Evolutionary conservation across 2,113 vertebrate genomes (phyloP).

Genomic region (Tetrao urogallus): DNA sequence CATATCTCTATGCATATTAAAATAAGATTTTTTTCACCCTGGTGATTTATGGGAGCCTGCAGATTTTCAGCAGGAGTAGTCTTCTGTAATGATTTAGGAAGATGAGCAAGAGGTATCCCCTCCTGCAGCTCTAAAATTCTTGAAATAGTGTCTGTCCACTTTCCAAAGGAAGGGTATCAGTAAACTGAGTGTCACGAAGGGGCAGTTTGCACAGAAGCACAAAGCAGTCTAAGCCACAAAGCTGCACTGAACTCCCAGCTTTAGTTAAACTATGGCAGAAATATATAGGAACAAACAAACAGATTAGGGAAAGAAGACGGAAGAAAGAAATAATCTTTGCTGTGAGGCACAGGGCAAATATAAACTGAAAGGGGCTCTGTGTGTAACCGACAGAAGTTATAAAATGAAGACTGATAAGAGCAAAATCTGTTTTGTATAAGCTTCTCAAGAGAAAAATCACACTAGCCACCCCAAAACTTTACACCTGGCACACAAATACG

Average conservation of each 20-base stretch:
- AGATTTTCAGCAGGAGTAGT: background rate
- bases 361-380: slow-evolving; percentile 49
- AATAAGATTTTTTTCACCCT: background rate
- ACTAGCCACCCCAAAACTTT: background rate
- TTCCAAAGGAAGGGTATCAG: background rate
- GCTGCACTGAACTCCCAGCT: slow-evolving; percentile 47
- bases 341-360: slow-evolving; percentile 38
- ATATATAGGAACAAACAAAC: slow-evolving; percentile 67
- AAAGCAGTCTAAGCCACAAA: background rate
- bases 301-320: slow-evolving; percentile 51
- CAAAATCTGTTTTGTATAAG: slow-evolving; percentile 18
- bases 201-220: slow-evolving; percentile 3
- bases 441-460: background rate
- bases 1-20: background rate
- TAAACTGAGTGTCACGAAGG: background rate
- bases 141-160: fast-evolving
- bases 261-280: slow-evolving; percentile 50
- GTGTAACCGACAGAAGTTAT: background rate
- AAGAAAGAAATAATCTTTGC: slow-evolving; percentile 61
- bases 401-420: slow-evolving; percentile 53
- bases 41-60: background rate
- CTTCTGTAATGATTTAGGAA: background rate
- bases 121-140: background rate
- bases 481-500: background rate
- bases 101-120: background rate